Base-by-base conservation (phyloP, 53 echinoderm and acorn worm genomes). In the Stichopus horrens region DNA sequence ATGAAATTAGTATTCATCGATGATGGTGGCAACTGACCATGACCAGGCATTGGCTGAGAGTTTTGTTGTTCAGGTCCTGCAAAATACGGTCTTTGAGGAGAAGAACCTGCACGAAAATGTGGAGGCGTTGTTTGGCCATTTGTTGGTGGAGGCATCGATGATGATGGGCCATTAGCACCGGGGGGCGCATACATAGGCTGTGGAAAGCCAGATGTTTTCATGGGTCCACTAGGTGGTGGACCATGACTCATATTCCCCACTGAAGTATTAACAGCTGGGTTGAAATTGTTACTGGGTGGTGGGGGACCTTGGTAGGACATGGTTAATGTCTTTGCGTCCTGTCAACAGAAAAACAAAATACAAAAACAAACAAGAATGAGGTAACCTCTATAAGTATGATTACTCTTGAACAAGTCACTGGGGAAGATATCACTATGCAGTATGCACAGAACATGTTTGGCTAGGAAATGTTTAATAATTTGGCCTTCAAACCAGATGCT, bases 281-380 rank as follows among this genome's bases (percentile, higher is more conserved):
- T 85, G 85, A 21, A 9, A 53, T 57, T 81, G 81, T 56, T 58
- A 81, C 53, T 71, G 71, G 71, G 67, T 85, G 85, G 85, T 19
- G 85, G 85, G 21, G 85, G 85, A 85, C 81, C 81, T 56, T 81
- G 81, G 81, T 85, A 66, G 63, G 85, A 85, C 85, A 85, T 85
- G 68, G 52, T 85, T 9, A 53, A 37, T 79, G 21, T 52, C 52
- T 66, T 67, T 67, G 5, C 37, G 9, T 57, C 21, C 54, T 22
- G n/a, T 5, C 3, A 81, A 11, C 5, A 81, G 7, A 57, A 56
- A 7, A n/a, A 81, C 21, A 58, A 59, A 63, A 68, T 55, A 81
- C 16, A 14, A 55, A 81, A 53, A 81, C 9, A 4, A 7, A 79
- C 10, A 16, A 13, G 10, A 79, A 19, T 11, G 4, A 11, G 5